phyloP scores from a whole-genome alignment of 1,140 invertebrate species.

The Anoplophora glabripennis region DNA sequence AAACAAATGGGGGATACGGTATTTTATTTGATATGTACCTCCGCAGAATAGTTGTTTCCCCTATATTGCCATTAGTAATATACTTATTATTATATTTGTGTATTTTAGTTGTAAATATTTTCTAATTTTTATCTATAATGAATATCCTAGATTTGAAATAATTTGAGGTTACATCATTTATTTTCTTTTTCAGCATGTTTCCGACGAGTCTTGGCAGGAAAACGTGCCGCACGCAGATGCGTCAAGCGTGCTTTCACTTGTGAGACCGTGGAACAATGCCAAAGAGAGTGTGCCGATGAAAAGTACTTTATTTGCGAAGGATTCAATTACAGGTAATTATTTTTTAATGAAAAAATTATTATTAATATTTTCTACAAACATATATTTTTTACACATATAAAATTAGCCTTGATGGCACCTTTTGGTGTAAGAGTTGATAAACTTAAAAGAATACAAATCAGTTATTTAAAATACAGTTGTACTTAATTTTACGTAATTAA shows the following conservation, averaged over 20 bases:
- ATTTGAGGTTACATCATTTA: too few relatives aligned
- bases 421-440: not conserved
- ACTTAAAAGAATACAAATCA: not conserved
- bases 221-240: conserved; percentile 62
- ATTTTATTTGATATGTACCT: too few relatives aligned
- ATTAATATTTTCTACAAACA: not conserved
- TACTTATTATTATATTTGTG: too few relatives aligned
- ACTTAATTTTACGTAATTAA: not conserved
- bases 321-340: conserved; percentile 72
- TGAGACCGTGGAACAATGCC: conserved; percentile 69
- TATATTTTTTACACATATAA: not conserved
- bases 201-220: conserved; percentile 66
- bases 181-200: conserved; percentile 71
- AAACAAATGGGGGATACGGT: too few relatives aligned
- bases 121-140: too few relatives aligned
- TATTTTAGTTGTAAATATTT: too few relatives aligned
- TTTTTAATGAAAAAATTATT: not conserved
- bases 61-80: too few relatives aligned
- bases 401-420: not conserved
- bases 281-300: conserved; percentile 70
- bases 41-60: too few relatives aligned
- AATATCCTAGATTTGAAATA: too few relatives aligned
- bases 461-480: not conserved
- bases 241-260: conserved; percentile 65
- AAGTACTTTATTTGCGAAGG: conserved; percentile 73